A percentile compares a stretch with the other conserved stretches of the same genome.
These are phyloP conservation scores for Stylophora pistillata DNA, from an alignment of 64 coral and sea anemone species.

Conservation along the genomic window DNA sequence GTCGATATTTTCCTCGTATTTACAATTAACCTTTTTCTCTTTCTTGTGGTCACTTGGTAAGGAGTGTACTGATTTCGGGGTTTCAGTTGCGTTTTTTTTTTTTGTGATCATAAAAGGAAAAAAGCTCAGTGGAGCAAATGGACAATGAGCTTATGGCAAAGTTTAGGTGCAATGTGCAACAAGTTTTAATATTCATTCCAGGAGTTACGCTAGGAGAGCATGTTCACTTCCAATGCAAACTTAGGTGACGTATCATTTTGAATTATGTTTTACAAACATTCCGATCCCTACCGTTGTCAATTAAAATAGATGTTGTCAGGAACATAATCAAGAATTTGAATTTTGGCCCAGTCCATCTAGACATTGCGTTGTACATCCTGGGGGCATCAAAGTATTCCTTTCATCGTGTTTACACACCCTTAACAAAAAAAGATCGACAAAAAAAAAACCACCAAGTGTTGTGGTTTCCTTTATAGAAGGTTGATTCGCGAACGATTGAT, in stretches of 20 bases:
- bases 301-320: neutral
- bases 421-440: neutral
- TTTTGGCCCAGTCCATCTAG: neutral
- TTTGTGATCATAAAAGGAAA: neutral
- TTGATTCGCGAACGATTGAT: neutral
- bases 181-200: no score
- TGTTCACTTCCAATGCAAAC: no score
- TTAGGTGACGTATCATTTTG: no score
- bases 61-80: neutral
- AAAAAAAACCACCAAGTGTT: neutral
- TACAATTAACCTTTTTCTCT: no score
- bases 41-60: no score
- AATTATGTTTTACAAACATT: no score
- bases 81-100: neutral
- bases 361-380: neutral
- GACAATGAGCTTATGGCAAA: no score
- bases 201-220: no score
- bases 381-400: neutral
- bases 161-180: no score
- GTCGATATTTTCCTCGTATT: no score
- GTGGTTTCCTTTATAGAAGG: neutral
- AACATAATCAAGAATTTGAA: neutral
- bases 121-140: no score
- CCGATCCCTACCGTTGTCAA: neutral
- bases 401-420: neutral